Conservation (phyloP, 2,888 invertebrate genomes). For the Patella depressa region DNA sequence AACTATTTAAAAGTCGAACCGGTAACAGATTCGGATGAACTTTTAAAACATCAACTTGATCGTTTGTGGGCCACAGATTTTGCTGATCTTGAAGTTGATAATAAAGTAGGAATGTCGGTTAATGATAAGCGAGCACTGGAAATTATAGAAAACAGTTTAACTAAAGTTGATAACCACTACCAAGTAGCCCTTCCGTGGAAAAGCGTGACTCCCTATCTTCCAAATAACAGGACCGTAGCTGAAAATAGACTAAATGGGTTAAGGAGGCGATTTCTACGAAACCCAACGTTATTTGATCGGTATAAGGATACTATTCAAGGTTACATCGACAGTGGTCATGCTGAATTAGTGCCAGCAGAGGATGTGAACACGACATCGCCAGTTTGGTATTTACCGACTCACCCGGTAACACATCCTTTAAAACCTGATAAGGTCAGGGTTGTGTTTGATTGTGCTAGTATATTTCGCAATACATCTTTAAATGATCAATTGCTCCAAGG, state of each 20-base stretch:
- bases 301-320: not conserved
- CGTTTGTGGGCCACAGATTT: not conserved
- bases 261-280: not conserved
- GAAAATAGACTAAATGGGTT: not conserved
- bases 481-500: conserved; percentile 31
- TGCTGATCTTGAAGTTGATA: not conserved
- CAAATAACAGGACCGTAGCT: not conserved
- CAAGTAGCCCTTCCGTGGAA: not conserved
- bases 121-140: not conserved
- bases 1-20: not conserved
- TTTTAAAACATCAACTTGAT: not conserved
- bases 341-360: not conserved
- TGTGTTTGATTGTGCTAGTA: conserved; percentile 9
- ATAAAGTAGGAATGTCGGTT: not conserved
- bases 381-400: conserved; percentile 32
- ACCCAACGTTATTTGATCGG: not conserved
- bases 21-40: not conserved
- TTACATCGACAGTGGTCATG: not conserved
- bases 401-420: conserved; percentile 18
- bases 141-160: not conserved
- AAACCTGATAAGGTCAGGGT: conserved; percentile 22
- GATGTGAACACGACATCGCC: not conserved
- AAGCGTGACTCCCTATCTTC: not conserved
- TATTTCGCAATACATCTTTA: conserved; percentile 21
- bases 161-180: not conserved